These are phyloP conservation scores for Lasioglossum vierecki DNA, from an alignment of 2,888 invertebrate genomes.

Conservation along the genomic window DNA sequence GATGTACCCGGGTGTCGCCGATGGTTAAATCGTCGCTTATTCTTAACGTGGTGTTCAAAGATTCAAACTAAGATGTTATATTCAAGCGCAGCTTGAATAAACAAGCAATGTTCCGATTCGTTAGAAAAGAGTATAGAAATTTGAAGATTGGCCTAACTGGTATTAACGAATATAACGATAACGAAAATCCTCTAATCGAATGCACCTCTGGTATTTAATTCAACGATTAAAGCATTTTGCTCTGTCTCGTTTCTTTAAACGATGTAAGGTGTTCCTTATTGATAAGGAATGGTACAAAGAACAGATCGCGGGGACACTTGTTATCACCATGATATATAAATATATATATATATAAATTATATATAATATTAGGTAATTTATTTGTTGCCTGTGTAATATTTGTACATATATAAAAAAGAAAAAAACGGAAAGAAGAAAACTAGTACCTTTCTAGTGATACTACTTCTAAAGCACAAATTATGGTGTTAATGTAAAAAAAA, in stretches of 20 bases:
- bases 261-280: slow-evolving; percentile 60
- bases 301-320: slow-evolving; percentile 45
- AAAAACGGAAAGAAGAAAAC: slow-evolving; percentile 28
- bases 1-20: not conserved
- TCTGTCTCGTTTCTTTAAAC: slow-evolving; percentile 28
- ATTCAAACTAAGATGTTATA: not conserved
- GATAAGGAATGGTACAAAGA: slow-evolving; percentile 63
- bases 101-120: not conserved
- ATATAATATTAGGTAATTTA: slow-evolving; percentile 64
- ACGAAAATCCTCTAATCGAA: not conserved
- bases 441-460: slow-evolving; percentile 66
- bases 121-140: not conserved
- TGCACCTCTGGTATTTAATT: slow-evolving; percentile 4
- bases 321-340: slow-evolving; percentile 47
- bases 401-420: slow-evolving; percentile 57
- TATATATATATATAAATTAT: slow-evolving; percentile 22
- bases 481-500: slow-evolving; percentile 26
- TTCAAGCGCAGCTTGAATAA: not conserved
- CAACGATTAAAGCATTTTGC: slow-evolving; percentile 16
- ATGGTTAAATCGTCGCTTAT: not conserved
- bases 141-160: not conserved
- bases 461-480: slow-evolving; percentile 65
- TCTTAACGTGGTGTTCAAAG: not conserved
- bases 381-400: slow-evolving; percentile 65
- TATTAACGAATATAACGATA: not conserved